Evolutionary conservation across 2,113 vertebrate genomes (phyloP), one percentile per base, ranked within the genome.

Genomic region (Fulmarus glacialis): DNA sequence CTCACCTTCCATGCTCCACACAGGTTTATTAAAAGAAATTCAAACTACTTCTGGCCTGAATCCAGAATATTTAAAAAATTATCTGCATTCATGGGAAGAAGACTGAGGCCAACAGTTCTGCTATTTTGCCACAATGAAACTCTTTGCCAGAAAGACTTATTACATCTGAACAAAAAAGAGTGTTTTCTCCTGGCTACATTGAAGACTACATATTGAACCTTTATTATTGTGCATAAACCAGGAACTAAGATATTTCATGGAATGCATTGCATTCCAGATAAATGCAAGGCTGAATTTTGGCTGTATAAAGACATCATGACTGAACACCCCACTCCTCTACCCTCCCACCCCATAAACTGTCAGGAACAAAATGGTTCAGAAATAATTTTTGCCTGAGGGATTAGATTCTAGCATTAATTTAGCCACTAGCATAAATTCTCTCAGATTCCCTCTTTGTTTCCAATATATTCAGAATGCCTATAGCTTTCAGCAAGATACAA

Each of bases 341-440:
- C 1, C 4, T 15, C 7, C n/a, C 6, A 1, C 24, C 21, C 36
- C 40, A 53, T 36, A 27, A 6, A 24, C 3, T 81, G 9, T 48
- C 21, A 80, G 34, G 16, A 80, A 42, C 12, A 88, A 93, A 96
- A 88, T 38, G 1, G 10, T 45, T 90, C 30, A 86, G 50, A 83
- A 77, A 63, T 36, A 40, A 23, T 34, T 88, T 95, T 64, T 75
- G 8, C 68, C 22, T 30, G 11, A 60, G 23, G 14, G 10, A 90
- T 63, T 82, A 63, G 11, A 78, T 82, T 79, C 13, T 42, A 52
- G 7, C 4, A 68, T 82, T 92, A 86, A 53, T 80, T 74, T 94
- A 12, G 38, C 13, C 10, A 66, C 32, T 50, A 56, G 6, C 30
- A 86, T 30, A 75, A 93, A 68, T 70, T 80, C 3, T 60, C 8